A percentile compares a stretch with the other conserved stretches of the same genome.
phyloP scores from a whole-genome alignment of 2,888 invertebrate genomes.

The Xanthorhoe designata region DNA sequence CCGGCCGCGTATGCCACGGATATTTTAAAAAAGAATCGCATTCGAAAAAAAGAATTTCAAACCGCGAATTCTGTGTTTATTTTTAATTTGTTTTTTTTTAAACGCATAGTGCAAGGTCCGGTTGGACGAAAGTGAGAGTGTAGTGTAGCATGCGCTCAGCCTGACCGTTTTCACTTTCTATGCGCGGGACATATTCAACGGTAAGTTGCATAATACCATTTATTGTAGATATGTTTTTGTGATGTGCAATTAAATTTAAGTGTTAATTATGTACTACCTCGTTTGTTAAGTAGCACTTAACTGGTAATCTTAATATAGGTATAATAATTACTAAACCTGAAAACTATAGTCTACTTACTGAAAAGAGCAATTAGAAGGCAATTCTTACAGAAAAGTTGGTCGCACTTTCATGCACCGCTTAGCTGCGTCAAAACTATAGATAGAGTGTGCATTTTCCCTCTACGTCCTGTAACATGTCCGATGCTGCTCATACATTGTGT shows the following conservation, averaged over 20 bases:
- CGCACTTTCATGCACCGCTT: background rate
- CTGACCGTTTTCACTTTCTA: constrained; percentile 79
- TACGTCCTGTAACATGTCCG: background rate
- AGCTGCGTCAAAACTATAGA: background rate
- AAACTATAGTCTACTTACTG: background rate
- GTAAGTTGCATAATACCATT: constrained; percentile 62
- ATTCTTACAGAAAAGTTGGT: background rate
- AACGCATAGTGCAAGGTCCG: constrained; percentile 59
- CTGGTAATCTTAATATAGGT: background rate
- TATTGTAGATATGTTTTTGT: constrained; percentile 50
- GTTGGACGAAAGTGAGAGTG: constrained; percentile 68
- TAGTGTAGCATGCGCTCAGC: constrained; percentile 68
- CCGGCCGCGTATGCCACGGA: constrained; percentile 40
- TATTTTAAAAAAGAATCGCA: constrained; percentile 53
- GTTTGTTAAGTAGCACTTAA: background rate
- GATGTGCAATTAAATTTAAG: constrained; percentile 27
- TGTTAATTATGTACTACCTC: constrained; percentile 5
- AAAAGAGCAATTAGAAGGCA: background rate
- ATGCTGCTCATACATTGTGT: too few relatives aligned
- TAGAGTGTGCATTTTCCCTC: background rate
- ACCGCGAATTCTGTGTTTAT: constrained; percentile 52
- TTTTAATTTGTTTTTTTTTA: constrained; percentile 15
- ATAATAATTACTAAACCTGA: background rate
- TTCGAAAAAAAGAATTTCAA: constrained; percentile 56
- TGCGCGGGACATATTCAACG: constrained; percentile 69